Conservation (phyloP, 2,797 vertebrate species). For the Microchirus variegatus region DNA sequence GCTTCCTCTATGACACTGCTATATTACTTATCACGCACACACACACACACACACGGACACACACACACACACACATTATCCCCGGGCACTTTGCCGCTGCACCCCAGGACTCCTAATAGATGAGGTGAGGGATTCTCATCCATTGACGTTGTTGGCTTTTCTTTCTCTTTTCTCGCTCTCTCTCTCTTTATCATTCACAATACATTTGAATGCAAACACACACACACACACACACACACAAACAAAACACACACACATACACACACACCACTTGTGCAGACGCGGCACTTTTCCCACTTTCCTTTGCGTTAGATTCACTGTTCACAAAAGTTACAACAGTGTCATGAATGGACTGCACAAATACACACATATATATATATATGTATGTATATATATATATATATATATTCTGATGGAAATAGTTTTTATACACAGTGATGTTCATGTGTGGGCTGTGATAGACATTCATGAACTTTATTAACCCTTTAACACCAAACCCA, state of each 20-base stretch:
- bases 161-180: background rate
- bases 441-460: too few species aligned
- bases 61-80: constrained; percentile 30
- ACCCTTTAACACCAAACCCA: too few species aligned
- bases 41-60: constrained; percentile 24
- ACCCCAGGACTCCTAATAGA: constrained; percentile 26
- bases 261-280: background rate
- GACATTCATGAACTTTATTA: too few species aligned
- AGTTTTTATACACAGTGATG: too few species aligned
- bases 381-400: too few species aligned
- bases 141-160: background rate
- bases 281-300: background rate
- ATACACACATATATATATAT: too few species aligned
- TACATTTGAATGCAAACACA: background rate
- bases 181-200: background rate
- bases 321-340: too few species aligned
- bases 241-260: too few species aligned
- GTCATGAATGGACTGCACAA: too few species aligned
- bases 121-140: constrained; percentile 22
- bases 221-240: background rate
- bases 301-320: background rate
- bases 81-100: constrained; percentile 27
- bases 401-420: too few species aligned
- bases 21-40: constrained; percentile 77
- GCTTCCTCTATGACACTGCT: constrained; percentile 77